Conservation (phyloP, 2,888 invertebrate species). For the Drosophila flavopinicola region DNA sequence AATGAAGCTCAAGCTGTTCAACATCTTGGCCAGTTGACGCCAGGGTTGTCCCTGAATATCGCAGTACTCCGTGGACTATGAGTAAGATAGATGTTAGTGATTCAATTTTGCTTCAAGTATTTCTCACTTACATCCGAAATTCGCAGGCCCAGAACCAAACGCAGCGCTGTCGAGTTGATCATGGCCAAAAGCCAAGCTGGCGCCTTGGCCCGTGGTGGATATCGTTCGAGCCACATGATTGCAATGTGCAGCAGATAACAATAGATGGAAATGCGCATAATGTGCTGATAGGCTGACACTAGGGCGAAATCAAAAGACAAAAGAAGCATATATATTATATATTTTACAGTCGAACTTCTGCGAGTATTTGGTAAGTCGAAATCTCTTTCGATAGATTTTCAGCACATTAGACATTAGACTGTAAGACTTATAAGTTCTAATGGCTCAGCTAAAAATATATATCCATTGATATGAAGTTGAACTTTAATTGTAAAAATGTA, state of each 20-base stretch:
- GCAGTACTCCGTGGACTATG: conserved; percentile 74
- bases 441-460: too few relatives aligned
- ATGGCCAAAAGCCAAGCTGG: conserved; percentile 54
- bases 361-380: too few relatives aligned
- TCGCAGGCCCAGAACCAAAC: conserved; percentile 73
- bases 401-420: too few relatives aligned
- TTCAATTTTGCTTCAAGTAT: accelerated
- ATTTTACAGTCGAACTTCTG: too few relatives aligned
- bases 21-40: conserved; percentile 77
- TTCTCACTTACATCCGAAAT: conserved; percentile 73
- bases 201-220: conserved; percentile 78
- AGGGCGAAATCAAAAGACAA: background rate
- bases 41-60: conserved; percentile 78
- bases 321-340: too few relatives aligned
- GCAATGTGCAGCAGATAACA: conserved; percentile 80
- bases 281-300: conserved; percentile 79
- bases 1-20: conserved; percentile 75
- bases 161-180: conserved; percentile 69
- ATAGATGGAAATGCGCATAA: conserved; percentile 68
- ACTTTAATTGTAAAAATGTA: too few relatives aligned
- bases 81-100: background rate
- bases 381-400: too few relatives aligned
- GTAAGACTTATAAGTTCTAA: too few relatives aligned
- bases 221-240: conserved; percentile 79
- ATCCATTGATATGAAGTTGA: too few relatives aligned